Conservation (phyloP, 1,140 invertebrate genomes). For the Varroa destructor region DNA sequence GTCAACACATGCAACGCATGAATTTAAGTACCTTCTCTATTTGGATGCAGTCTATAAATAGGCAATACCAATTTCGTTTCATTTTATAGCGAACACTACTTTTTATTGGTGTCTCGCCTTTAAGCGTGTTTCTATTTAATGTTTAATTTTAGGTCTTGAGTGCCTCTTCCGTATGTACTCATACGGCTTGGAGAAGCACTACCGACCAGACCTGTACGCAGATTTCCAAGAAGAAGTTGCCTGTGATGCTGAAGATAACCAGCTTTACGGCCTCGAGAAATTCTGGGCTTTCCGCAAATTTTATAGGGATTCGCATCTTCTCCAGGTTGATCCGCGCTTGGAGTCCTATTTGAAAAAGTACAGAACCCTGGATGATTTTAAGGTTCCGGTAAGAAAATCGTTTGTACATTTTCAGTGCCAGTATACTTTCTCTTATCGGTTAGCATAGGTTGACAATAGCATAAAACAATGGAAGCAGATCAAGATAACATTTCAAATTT, state of each 20-base stretch:
- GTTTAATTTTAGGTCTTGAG: conserved; percentile 56
- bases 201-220: conserved; percentile 76
- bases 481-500: too few species aligned
- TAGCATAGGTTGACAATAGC: neutral
- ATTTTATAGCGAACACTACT: too few species aligned
- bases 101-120: neutral
- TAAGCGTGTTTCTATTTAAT: conserved; percentile 31
- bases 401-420: conserved; percentile 30
- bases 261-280: conserved; percentile 94
- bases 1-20: too few species aligned
- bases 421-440: neutral
- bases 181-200: conserved; percentile 90
- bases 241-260: conserved; percentile 75
- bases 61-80: too few species aligned
- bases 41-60: too few species aligned
- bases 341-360: conserved; percentile 69
- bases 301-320: conserved; percentile 48
- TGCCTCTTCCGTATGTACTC: conserved; percentile 97
- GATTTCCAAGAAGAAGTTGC: conserved; percentile 92
- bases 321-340: conserved; percentile 66
- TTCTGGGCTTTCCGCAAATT: conserved; percentile 98
- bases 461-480: neutral
- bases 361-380: conserved; percentile 86
- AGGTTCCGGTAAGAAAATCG: conserved; percentile 35
- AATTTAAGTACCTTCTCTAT: too few species aligned